Percentiles rank a stretch among this genome's conserved stretches.
Evolutionary conservation across 92 coral and sea anemone genomes (phyloP).

Genomic region (Actinostola sp.): DNA sequence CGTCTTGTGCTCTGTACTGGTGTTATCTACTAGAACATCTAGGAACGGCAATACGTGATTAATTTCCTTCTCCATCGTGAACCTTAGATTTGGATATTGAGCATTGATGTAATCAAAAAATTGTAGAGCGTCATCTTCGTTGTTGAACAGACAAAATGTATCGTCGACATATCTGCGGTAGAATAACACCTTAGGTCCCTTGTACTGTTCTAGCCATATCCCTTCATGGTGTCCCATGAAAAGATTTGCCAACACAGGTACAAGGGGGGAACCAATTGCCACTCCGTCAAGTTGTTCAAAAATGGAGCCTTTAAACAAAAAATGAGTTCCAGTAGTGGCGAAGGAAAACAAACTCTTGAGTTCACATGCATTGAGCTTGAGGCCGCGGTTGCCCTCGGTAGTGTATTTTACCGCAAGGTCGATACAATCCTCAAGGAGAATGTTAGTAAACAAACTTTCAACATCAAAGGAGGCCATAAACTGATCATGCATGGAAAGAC

Average conservation of each 20-base stretch:
- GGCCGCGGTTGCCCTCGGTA: constrained; percentile 16
- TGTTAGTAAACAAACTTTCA: constrained; percentile 26
- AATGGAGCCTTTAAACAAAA: constrained; percentile 8
- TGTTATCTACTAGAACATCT: too few species aligned
- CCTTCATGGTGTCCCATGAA: too few species aligned
- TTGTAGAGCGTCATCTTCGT: not conserved
- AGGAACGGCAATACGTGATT: not conserved
- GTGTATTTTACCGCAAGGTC: constrained; percentile 38
- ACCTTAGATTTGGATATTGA: constrained; percentile 1
- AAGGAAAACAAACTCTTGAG: constrained; percentile 6
- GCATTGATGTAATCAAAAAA: not conserved
- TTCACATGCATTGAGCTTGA: constrained; percentile 3
- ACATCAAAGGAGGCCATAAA: constrained; percentile 22
- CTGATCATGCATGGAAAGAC: not conserved
- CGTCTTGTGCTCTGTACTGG: too few species aligned
- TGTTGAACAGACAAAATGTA: constrained; percentile 12
- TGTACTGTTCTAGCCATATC: constrained; percentile 15
- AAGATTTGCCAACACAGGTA: constrained; percentile 15
- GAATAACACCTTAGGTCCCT: not conserved
- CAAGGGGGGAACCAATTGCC: constrained; percentile 17
- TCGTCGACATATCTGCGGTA: constrained; percentile 18
- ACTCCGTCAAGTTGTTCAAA: constrained; percentile 24
- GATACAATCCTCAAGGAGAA: constrained; percentile 20
- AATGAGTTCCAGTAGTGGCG: constrained; percentile 12
- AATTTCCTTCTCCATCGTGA: constrained; percentile 5